Percentiles rank a stretch among this genome's conserved stretches.
These are phyloP conservation scores for Zoanthus sociatus DNA, from an alignment of 92 coral and sea anemone genomes.

Conservation along the genomic window DNA sequence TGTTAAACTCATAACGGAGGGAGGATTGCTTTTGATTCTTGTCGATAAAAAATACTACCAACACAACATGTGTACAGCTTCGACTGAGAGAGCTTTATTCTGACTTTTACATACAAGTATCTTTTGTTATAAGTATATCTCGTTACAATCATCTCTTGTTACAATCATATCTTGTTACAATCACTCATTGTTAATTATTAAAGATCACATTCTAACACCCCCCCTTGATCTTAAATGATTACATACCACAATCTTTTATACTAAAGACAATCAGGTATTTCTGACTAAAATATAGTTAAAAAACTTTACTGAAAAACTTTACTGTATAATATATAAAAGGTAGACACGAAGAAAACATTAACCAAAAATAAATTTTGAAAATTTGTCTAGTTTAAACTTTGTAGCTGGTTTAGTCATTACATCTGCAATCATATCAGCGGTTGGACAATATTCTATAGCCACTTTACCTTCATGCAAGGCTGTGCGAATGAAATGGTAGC, in stretches of 20 bases:
- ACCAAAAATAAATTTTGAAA: constrained; percentile 17
- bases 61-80: neutral
- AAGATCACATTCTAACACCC: constrained; percentile 8
- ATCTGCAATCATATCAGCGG: constrained; percentile 44
- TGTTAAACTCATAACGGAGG: constrained; percentile 53
- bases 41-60: neutral
- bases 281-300: neutral
- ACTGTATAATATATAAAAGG: neutral
- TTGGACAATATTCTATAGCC: constrained; percentile 41
- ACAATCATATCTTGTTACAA: neutral
- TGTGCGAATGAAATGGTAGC: constrained; percentile 50
- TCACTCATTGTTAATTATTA: neutral
- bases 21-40: constrained; percentile 17
- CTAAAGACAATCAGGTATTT: neutral
- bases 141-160: neutral
- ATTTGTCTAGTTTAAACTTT: constrained; percentile 26
- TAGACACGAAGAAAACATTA: neutral
- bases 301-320: neutral
- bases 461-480: constrained; percentile 32
- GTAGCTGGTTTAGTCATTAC: constrained; percentile 46
- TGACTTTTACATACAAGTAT: neutral
- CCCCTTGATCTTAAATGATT: neutral
- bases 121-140: neutral
- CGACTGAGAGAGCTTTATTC: neutral
- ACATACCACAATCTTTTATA: neutral